phyloP scores from a whole-genome alignment of 2,888 invertebrate genomes.

The Orchesellides sinensis region DNA sequence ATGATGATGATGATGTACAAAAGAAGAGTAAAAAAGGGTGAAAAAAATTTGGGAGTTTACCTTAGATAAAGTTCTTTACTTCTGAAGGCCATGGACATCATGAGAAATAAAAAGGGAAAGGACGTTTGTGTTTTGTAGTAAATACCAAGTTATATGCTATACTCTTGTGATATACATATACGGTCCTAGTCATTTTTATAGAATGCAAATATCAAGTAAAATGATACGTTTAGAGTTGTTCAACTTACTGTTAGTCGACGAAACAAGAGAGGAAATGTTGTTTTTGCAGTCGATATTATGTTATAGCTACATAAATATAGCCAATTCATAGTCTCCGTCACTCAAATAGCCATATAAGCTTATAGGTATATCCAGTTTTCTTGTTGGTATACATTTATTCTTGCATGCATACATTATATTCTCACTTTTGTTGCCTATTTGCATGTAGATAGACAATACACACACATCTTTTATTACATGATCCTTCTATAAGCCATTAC shows the following conservation, averaged over 20 bases:
- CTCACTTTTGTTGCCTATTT: too few relatives aligned
- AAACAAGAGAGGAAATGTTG: slow-evolving; percentile 16
- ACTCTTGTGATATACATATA: background rate
- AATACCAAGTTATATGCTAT: background rate
- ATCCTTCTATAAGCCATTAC: too few relatives aligned
- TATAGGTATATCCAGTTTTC: too few relatives aligned
- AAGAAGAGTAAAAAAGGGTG: background rate
- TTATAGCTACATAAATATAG: too few relatives aligned
- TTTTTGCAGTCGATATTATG: too few relatives aligned
- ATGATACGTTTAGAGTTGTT: background rate
- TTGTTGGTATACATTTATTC: too few relatives aligned
- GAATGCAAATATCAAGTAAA: background rate
- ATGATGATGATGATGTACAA: background rate
- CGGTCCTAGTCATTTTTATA: too few relatives aligned
- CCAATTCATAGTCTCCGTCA: too few relatives aligned
- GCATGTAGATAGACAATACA: too few relatives aligned
- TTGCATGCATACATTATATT: background rate
- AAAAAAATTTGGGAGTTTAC: slow-evolving; percentile 47
- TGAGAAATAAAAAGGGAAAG: slow-evolving; percentile 44
- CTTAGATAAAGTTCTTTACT: slow-evolving; percentile 13
- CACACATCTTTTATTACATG: too few relatives aligned
- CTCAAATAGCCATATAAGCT: too few relatives aligned
- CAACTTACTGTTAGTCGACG: too few relatives aligned
- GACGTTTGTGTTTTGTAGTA: slow-evolving; percentile 32
- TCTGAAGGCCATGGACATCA: slow-evolving; percentile 55